Percentiles rank a stretch among this genome's conserved stretches.
Conservation (phyloP, 2,888 invertebrate genomes). For the Lithophane semibrunnea region DNA sequence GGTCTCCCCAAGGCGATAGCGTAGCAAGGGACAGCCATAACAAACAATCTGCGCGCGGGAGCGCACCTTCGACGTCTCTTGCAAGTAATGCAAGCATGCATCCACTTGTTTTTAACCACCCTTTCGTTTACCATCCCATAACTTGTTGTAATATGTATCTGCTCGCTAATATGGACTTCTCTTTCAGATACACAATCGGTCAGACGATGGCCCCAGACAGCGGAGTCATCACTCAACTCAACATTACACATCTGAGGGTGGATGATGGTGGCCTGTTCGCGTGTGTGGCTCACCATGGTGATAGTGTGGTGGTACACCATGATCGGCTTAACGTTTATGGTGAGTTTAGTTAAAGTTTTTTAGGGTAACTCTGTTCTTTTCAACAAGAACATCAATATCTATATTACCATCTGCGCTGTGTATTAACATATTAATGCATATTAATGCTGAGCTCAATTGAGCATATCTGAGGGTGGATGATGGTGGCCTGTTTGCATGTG, state of each 20-base stretch:
- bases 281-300: conserved; percentile 89
- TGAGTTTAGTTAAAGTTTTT: conserved; percentile 68
- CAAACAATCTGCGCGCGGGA: no score
- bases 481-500: conserved; percentile 91
- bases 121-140: background rate
- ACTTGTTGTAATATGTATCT: background rate
- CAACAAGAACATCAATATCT: background rate
- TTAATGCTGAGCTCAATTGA: no score
- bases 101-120: no score
- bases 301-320: conserved; percentile 76
- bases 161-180: background rate
- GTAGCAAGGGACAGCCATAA: no score
- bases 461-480: conserved; percentile 91
- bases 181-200: conserved; percentile 80
- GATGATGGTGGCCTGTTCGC: conserved; percentile 92
- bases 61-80: background rate
- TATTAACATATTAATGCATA: no score
- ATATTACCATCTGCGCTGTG: background rate
- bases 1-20: no score
- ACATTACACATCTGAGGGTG: conserved; percentile 89
- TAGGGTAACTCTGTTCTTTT: background rate
- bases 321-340: conserved; percentile 90
- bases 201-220: conserved; percentile 83
- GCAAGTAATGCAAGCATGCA: background rate
- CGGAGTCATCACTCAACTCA: conserved; percentile 84